phyloP scores from a whole-genome alignment of 2,113 vertebrate species.

The Equus quagga region DNA sequence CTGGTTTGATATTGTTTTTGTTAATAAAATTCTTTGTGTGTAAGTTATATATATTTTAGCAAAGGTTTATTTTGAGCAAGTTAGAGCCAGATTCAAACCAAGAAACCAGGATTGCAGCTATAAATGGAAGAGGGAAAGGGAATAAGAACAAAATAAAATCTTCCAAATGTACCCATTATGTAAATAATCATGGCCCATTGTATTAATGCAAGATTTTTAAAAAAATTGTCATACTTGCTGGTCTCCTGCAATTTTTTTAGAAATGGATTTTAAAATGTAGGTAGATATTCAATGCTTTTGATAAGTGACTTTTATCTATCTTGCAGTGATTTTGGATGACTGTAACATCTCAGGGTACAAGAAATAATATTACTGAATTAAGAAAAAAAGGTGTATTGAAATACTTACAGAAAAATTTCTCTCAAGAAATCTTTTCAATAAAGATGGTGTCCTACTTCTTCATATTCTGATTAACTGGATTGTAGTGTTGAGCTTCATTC shows the following conservation, averaged over 20 bases:
- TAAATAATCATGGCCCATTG: conserved; percentile 84
- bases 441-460: background rate
- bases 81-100: conserved; percentile 93
- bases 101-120: conserved; percentile 91
- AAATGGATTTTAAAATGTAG: background rate
- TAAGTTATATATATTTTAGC: conserved; percentile 77
- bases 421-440: background rate
- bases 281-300: background rate
- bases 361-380: background rate
- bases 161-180: conserved; percentile 93
- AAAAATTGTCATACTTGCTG: background rate
- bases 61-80: conserved; percentile 89
- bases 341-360: background rate
- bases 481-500: background rate
- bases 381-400: background rate
- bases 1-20: background rate
- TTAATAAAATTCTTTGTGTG: background rate
- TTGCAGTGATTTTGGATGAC: background rate
- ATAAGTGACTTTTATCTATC: background rate
- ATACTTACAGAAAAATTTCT: background rate
- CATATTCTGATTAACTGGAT: background rate
- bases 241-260: background rate
- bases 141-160: conserved; percentile 92
- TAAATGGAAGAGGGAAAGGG: conserved; percentile 93
- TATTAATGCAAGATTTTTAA: background rate